These are phyloP conservation scores for Baronia brevicornis DNA, from an alignment of 2,888 invertebrate species.

Conservation along the genomic window DNA sequence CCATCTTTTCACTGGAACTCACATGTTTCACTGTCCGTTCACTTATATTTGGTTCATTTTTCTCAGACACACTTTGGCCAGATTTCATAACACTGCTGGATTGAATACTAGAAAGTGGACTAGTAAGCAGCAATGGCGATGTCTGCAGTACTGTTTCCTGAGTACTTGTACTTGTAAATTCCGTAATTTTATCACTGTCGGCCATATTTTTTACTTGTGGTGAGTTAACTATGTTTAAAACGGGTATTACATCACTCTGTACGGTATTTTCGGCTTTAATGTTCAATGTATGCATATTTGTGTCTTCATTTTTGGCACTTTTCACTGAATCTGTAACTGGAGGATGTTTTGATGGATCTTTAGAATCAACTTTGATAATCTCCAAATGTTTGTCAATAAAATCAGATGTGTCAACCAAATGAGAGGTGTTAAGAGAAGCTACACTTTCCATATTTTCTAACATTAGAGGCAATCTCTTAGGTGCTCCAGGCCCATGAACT, in stretches of 20 bases:
- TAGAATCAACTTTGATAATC: constrained; percentile 10
- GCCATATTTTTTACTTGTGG: constrained; percentile 29
- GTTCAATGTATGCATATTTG: constrained; percentile 19
- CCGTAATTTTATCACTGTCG: constrained; percentile 21
- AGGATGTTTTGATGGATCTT: constrained; percentile 19
- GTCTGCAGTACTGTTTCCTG: constrained; percentile 21
- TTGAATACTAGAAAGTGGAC: constrained; percentile 30
- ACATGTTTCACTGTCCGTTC: constrained; percentile 63
- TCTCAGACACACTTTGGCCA: constrained; percentile 37
- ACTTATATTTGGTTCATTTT: constrained; percentile 44
- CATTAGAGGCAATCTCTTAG: constrained; percentile 45
- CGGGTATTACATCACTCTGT: constrained; percentile 21
- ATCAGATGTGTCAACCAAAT: constrained; percentile 9
- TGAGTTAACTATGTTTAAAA: constrained; percentile 24
- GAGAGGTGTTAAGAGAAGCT: too few relatives aligned
- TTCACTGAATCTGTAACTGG: constrained; percentile 23
- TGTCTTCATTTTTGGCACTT: constrained; percentile 35
- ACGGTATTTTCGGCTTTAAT: constrained; percentile 24
- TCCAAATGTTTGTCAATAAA: constrained; percentile 17
- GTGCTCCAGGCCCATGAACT: constrained; percentile 63
- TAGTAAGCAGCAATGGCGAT: constrained; percentile 20
- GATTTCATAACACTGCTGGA: constrained; percentile 50
- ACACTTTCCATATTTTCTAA: constrained; percentile 18
- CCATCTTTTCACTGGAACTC: constrained; percentile 60
- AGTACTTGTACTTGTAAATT: constrained; percentile 17